These are phyloP conservation scores for Dyspetes luteomarginatus DNA, from an alignment of 2,888 invertebrate species.

Conservation along the genomic window DNA sequence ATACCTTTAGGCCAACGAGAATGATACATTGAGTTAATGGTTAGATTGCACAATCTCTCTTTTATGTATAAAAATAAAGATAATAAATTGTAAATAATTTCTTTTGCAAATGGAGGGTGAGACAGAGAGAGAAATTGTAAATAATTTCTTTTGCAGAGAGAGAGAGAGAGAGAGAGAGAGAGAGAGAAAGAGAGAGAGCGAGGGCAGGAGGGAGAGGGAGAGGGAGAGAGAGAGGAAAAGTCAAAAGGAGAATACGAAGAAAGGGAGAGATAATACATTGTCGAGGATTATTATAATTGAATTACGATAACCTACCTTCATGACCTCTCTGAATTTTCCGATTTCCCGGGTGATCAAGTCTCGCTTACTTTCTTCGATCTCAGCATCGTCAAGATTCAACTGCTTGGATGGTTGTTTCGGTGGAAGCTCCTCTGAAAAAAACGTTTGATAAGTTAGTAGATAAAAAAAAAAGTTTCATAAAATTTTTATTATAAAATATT, in stretches of 20 bases:
- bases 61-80: no score
- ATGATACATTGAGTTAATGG: no score
- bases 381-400: constrained; percentile 89
- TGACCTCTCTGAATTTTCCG: constrained; percentile 98
- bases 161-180: background rate
- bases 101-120: no score
- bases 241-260: constrained; percentile 33
- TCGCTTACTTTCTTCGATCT: constrained; percentile 97
- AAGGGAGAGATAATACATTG: constrained; percentile 14
- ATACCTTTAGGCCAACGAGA: no score
- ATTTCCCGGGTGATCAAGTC: constrained; percentile 98
- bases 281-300: constrained; percentile 14
- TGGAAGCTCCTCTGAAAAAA: constrained; percentile 86
- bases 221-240: constrained; percentile 9
- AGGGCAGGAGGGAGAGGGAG: background rate
- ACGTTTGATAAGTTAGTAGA: constrained; percentile 5
- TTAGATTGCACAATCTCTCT: no score
- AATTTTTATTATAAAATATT: no score
- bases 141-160: no score
- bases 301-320: constrained; percentile 89
- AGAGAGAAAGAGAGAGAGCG: constrained; percentile 14
- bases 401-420: constrained; percentile 80
- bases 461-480: no score
- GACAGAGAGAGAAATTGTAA: no score
- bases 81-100: no score